phyloP scores from a whole-genome alignment of 1,140 invertebrate species.

The Drosophila ercepeae region DNA sequence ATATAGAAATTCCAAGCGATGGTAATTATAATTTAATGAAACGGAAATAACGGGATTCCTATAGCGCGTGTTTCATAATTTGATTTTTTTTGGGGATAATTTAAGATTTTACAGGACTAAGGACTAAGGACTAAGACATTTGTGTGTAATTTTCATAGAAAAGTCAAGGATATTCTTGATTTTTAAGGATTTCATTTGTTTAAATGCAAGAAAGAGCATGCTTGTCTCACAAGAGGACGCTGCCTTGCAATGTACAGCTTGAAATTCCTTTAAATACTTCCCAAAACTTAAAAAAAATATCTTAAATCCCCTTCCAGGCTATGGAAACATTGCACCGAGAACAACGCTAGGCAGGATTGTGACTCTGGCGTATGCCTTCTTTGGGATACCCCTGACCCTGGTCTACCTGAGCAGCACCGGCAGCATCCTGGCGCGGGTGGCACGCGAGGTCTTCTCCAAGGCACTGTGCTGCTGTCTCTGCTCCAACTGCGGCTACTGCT shows the following conservation, averaged over 20 bases:
- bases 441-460: conserved; percentile 93
- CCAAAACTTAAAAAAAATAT: background rate
- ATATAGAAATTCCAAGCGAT: background rate
- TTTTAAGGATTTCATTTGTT: too few relatives aligned
- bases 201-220: too few relatives aligned
- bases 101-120: too few relatives aligned
- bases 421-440: conserved; percentile 92
- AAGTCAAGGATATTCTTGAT: too few relatives aligned
- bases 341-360: conserved; percentile 92
- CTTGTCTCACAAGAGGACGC: too few relatives aligned
- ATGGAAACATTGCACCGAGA: conserved; percentile 93
- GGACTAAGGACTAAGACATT: too few relatives aligned
- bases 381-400: conserved; percentile 96
- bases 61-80: background rate
- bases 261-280: background rate
- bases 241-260: background rate
- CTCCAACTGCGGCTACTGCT: conserved; percentile 93
- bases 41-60: background rate
- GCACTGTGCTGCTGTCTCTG: conserved; percentile 92
- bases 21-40: conserved; percentile 2
- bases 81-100: background rate
- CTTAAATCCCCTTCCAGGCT: conserved; percentile 86
- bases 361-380: conserved; percentile 94
- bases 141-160: too few relatives aligned
- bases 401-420: conserved; percentile 94